A percentile compares a stretch with the other conserved stretches of the same genome.
These are phyloP conservation scores for Propithecus perrieri DNA, from an alignment of 2,797 vertebrate species.

Conservation along the genomic window DNA sequence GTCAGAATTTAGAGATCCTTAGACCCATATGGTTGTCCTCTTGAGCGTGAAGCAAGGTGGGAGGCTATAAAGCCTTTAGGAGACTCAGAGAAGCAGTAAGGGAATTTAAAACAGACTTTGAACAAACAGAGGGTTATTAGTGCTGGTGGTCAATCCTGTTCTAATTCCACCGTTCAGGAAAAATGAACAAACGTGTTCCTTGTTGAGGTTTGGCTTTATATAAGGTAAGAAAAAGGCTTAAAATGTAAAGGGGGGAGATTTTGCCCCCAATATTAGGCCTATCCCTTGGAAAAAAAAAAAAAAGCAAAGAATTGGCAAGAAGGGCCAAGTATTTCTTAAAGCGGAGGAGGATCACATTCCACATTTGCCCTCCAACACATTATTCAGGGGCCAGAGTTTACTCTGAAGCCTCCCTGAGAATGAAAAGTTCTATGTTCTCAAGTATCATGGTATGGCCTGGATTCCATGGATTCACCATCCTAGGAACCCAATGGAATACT, in stretches of 20 bases:
- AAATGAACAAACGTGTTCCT: background rate
- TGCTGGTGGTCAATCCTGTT: background rate
- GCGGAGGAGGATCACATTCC: background rate
- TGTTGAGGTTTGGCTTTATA: background rate
- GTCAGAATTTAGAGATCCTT: background rate
- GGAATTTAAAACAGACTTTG: background rate
- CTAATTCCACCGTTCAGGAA: background rate
- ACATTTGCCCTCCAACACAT: background rate
- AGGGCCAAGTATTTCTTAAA: background rate
- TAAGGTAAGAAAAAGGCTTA: background rate
- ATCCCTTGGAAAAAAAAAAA: background rate
- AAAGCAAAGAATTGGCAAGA: background rate
- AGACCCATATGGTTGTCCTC: background rate
- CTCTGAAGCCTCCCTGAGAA: background rate
- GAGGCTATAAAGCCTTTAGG: background rate
- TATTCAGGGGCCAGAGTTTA: background rate
- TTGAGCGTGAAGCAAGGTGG: background rate
- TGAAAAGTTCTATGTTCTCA: background rate
- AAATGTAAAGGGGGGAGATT: background rate
- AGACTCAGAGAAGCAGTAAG: background rate
- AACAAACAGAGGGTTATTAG: background rate
- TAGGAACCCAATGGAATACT: background rate
- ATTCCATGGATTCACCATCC: background rate
- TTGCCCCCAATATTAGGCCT: background rate
- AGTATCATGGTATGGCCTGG: background rate